Conservation (phyloP, 1,140 invertebrate genomes). For the Papilio aristodemus region DNA sequence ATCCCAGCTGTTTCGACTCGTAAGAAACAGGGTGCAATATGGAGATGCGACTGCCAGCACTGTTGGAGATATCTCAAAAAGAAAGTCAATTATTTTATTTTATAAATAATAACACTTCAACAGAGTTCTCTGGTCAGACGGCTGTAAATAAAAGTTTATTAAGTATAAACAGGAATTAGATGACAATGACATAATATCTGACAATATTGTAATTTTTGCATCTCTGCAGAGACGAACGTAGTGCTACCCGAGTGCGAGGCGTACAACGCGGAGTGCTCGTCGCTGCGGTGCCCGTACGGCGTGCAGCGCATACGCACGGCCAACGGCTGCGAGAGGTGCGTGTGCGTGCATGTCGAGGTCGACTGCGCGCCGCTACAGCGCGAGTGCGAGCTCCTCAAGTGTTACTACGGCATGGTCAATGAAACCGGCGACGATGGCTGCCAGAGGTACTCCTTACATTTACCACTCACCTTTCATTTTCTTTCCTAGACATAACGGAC, state of each 20-base stretch:
- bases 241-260: slow-evolving; percentile 76
- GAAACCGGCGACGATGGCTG: slow-evolving; percentile 84
- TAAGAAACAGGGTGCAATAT: too few relatives aligned
- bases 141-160: too few relatives aligned
- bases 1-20: too few relatives aligned
- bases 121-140: too few relatives aligned
- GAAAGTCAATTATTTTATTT: too few relatives aligned
- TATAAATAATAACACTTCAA: too few relatives aligned
- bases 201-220: neutral
- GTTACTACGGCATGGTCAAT: slow-evolving; percentile 88
- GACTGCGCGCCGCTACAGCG: slow-evolving; percentile 49
- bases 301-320: slow-evolving; percentile 85
- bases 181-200: neutral
- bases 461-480: neutral
- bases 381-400: slow-evolving; percentile 83
- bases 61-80: too few relatives aligned
- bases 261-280: slow-evolving; percentile 82
- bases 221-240: slow-evolving; percentile 42
- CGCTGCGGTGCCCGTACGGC: slow-evolving; percentile 87
- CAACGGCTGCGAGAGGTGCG: slow-evolving; percentile 86
- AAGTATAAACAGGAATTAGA: too few relatives aligned
- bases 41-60: too few relatives aligned
- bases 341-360: slow-evolving; percentile 78
- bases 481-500: too few relatives aligned
- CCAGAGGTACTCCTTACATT: slow-evolving; percentile 80